These are phyloP conservation scores for Schizothorax lantsangensis DNA, from an alignment of 2,797 vertebrate species.

Conservation along the genomic window DNA sequence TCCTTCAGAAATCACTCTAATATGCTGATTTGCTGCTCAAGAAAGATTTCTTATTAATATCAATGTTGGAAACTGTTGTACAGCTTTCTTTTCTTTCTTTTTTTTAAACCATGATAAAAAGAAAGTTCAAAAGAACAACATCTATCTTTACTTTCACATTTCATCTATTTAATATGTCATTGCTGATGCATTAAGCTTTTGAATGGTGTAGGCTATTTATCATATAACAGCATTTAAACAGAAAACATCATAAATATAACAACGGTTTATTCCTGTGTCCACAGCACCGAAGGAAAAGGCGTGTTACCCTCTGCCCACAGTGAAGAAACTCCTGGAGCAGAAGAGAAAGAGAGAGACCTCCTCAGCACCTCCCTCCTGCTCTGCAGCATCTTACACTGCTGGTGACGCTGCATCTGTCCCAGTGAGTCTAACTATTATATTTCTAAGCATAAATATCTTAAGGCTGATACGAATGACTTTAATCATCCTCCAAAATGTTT, in stretches of 20 bases:
- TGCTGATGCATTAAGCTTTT: not conserved
- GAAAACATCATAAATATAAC: not conserved
- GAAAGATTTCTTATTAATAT: not conserved
- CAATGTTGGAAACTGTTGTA: too few species aligned
- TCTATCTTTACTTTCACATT: too few species aligned
- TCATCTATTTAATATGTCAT: not conserved
- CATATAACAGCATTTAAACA: not conserved
- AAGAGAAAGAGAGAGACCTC: constrained; percentile 84
- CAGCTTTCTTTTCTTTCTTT: not conserved
- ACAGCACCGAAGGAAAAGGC: constrained; percentile 84
- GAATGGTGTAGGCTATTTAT: not conserved
- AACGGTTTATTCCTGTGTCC: constrained; percentile 29
- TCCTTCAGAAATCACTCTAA: not conserved
- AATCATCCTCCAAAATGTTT: constrained; percentile 9
- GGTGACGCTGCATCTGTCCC: constrained; percentile 62
- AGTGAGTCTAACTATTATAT: constrained; percentile 69
- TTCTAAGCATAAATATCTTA: not conserved
- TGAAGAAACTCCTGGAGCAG: constrained; percentile 91
- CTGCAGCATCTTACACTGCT: constrained; percentile 67
- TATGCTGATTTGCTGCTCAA: not conserved
- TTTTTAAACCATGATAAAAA: not conserved
- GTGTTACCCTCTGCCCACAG: constrained; percentile 87
- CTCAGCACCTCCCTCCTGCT: constrained; percentile 66
- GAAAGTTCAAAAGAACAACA: not conserved
- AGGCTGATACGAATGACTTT: not conserved